A percentile compares a stretch with the other conserved stretches of the same genome.
phyloP scores from a whole-genome alignment of 2,113 vertebrate species.

The Corythaixoides concolor region DNA sequence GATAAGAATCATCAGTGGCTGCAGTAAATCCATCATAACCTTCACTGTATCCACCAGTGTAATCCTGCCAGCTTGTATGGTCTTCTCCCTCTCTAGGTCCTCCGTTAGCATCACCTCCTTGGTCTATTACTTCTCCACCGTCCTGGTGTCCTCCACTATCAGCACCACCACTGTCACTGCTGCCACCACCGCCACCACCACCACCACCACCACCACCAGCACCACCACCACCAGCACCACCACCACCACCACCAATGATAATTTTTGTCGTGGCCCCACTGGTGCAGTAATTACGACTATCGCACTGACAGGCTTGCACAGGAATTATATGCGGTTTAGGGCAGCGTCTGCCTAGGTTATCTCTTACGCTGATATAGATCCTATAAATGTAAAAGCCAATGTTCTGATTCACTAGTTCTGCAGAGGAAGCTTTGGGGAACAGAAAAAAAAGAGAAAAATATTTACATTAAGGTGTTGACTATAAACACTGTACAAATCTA shows the following conservation, averaged over 20 bases:
- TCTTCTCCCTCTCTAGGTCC: neutral
- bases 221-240: fast-evolving
- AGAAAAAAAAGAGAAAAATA: neutral
- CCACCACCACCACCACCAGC: fast-evolving
- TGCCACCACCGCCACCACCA: fast-evolving
- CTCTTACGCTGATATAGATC: constrained; percentile 13
- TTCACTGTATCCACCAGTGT: neutral
- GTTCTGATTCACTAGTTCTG: constrained; percentile 28
- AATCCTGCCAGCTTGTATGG: neutral
- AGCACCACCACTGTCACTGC: neutral
- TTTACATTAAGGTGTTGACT: neutral
- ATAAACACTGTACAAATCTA: neutral
- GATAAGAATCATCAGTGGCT: fast-evolving
- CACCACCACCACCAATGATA: neutral
- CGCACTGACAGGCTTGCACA: constrained; percentile 67
- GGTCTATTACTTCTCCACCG: fast-evolving
- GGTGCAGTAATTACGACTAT: constrained; percentile 39
- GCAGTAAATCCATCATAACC: fast-evolving
- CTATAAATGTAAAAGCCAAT: constrained; percentile 49
- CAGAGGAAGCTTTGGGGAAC: constrained; percentile 37
- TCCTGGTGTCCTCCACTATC: neutral
- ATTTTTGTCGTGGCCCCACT: constrained; percentile 24
- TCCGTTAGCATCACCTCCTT: neutral
- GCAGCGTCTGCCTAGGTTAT: constrained; percentile 53
- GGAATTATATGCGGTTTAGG: constrained; percentile 33